phyloP scores from a whole-genome alignment of 1,140 invertebrate species.

The Araneus ventricosus region DNA sequence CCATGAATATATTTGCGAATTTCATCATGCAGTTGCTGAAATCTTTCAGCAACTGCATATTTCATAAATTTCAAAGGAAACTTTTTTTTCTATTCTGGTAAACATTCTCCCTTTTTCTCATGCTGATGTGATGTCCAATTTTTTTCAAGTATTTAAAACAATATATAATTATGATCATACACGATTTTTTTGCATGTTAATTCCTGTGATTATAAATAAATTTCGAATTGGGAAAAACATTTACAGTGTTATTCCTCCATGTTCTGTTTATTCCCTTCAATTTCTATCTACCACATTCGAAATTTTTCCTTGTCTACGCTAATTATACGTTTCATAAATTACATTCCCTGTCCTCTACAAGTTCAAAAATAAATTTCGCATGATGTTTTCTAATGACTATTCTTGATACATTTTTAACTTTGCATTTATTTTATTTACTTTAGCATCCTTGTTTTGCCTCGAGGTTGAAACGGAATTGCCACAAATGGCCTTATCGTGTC shows the following conservation, averaged over 20 bases:
- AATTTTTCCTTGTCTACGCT: background rate
- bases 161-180: too few relatives aligned
- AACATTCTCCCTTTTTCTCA: too few relatives aligned
- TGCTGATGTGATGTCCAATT: too few relatives aligned
- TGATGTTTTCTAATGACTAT: background rate
- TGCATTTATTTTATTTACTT: background rate
- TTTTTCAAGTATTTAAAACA: too few relatives aligned
- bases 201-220: background rate
- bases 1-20: too few relatives aligned
- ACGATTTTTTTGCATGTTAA: too few relatives aligned
- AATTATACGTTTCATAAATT: background rate
- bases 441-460: background rate
- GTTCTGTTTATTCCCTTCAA: background rate
- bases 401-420: background rate
- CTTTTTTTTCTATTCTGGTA: too few relatives aligned
- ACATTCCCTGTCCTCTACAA: background rate
- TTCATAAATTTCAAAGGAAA: too few relatives aligned
- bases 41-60: too few relatives aligned
- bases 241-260: background rate
- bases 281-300: background rate
- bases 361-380: background rate
- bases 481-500: background rate
- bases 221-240: background rate
- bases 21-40: too few relatives aligned
- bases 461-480: background rate